Evolutionary conservation across 2,113 vertebrate species (phyloP), one percentile per base, ranked within the genome.

Genomic region (Nannobrachium achirus): DNA sequence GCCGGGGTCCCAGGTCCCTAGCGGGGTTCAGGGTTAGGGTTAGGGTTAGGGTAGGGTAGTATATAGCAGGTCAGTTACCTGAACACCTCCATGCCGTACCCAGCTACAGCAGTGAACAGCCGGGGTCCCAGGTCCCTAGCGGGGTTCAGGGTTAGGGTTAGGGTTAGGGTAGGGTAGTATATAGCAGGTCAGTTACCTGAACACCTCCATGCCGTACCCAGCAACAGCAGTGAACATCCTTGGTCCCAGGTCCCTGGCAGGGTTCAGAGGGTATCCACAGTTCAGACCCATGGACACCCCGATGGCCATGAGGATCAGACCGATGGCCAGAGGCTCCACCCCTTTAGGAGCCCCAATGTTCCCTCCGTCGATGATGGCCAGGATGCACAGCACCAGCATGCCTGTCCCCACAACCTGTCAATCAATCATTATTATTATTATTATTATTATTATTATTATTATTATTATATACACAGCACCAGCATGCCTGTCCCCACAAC

Each of bases 231-330:
- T 98, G 90, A 99, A 98, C 56, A 99, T 83, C 10, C 97, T 91
- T 4, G 97, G 96, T 13, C 95, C 93, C 49, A 99, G 92, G 71
- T 99, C 97, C 73, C 97, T 91, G 74, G 97, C 97, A 0, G 97
- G 97, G 80, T 99, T 99, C 89, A 99, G 93, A 50, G 97, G 95
- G 75, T 96, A 96, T 39, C 97, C 97, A 18, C 94, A 94, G 93
- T 99, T 99, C 85, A 96, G 84, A 1, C 93, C 94, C 94, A 98
- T 89, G 56, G 96, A 95, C 44, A 92, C 94, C 0, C 93, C 79
- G 51, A 99, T 90, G 81, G 91, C 88, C 56, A 96, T 69, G 71
- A 99, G 88, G 73, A 97, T 92, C 49, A 98, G 88, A 19, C 96
- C 96, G 0, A 99, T 49, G 40, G 81, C 93, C 41, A 98, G 55